Evolutionary conservation across 2,888 invertebrate species (phyloP).

Genomic region (Odontocerum albicorne): DNA sequence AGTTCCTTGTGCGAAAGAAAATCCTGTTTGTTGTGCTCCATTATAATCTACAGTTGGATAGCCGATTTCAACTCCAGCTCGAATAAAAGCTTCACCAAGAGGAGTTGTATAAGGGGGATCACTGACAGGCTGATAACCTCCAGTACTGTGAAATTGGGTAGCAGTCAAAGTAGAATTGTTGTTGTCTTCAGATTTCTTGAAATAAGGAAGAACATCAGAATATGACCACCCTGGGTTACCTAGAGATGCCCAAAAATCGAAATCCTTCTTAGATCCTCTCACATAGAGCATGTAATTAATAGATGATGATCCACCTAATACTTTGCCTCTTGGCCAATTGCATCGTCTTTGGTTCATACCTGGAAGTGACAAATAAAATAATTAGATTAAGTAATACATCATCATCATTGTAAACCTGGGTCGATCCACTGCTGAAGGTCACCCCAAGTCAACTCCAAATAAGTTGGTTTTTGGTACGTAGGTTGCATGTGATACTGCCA

Average conservation of each 20-base stretch:
- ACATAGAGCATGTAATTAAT: constrained; percentile 66
- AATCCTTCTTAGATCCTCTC: constrained; percentile 58
- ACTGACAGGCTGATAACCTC: constrained; percentile 50
- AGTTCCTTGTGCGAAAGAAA: constrained; percentile 48
- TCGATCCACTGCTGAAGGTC: too few relatives aligned
- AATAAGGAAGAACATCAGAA: constrained; percentile 49
- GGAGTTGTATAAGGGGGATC: constrained; percentile 43
- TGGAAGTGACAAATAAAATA: too few relatives aligned
- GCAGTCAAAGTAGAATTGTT: constrained; percentile 35
- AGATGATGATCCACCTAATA: constrained; percentile 62
- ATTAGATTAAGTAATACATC: too few relatives aligned
- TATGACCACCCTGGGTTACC: constrained; percentile 62
- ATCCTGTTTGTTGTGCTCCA: constrained; percentile 52
- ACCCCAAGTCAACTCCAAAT: too few relatives aligned
- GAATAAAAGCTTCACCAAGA: constrained; percentile 46
- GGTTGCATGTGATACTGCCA: too few relatives aligned
- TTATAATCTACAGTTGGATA: constrained; percentile 46
- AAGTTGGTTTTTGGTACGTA: too few relatives aligned
- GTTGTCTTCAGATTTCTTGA: constrained; percentile 52
- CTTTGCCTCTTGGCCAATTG: constrained; percentile 66
- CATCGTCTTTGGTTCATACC: constrained; percentile 47
- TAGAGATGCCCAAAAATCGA: constrained; percentile 54
- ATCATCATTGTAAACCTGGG: too few relatives aligned
- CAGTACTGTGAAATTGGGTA: constrained; percentile 44
- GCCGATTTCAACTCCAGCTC: constrained; percentile 53